These are phyloP conservation scores for Nephrotoma flavescens DNA, from an alignment of 2,888 invertebrate genomes.

Conservation along the genomic window DNA sequence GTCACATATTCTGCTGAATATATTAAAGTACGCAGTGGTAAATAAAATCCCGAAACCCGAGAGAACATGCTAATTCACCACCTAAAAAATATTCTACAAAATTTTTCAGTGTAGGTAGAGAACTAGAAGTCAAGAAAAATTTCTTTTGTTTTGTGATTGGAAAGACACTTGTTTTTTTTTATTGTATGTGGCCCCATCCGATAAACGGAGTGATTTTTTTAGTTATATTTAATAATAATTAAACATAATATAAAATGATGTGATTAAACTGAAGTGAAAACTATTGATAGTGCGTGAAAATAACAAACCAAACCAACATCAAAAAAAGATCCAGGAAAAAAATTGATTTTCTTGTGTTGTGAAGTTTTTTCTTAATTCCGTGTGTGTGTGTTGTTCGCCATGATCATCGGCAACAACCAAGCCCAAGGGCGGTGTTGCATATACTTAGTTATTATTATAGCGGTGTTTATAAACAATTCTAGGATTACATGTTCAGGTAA, in stretches of 20 bases:
- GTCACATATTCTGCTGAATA: not conserved
- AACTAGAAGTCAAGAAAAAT: not conserved
- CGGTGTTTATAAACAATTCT: conserved; percentile 8
- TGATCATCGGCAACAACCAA: conserved; percentile 9
- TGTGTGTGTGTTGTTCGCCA: conserved; percentile 8
- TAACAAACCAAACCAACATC: not conserved
- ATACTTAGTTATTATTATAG: conserved; percentile 9
- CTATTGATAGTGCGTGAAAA: not conserved
- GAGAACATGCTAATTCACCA: not conserved
- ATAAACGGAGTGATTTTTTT: not conserved
- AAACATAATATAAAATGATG: not conserved
- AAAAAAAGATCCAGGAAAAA: not conserved
- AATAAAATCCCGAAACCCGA: not conserved
- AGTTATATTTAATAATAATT: not conserved
- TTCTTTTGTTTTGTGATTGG: conserved; percentile 1
- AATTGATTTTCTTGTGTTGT: not conserved
- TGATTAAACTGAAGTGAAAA: not conserved
- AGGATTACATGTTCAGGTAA: conserved; percentile 10
- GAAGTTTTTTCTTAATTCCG: not conserved
- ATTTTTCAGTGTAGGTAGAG: not conserved
- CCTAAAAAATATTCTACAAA: not conserved
- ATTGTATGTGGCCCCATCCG: not conserved
- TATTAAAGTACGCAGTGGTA: not conserved
- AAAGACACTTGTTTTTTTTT: not conserved
- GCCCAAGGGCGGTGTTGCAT: conserved; percentile 14